Evolutionary conservation across 2,113 vertebrate species (phyloP).

Genomic region (Turnix velox): DNA sequence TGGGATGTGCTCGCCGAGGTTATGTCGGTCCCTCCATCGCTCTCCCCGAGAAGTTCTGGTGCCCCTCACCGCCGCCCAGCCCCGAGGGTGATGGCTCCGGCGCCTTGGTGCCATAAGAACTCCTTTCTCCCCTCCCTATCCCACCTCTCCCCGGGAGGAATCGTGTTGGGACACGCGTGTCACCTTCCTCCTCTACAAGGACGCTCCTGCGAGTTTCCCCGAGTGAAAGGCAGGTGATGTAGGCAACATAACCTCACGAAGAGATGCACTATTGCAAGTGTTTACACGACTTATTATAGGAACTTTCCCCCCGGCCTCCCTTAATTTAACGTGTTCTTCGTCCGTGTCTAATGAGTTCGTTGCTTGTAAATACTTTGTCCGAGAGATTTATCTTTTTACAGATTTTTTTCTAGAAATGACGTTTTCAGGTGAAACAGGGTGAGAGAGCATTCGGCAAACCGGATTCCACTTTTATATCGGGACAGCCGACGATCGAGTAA

Average conservation of each 20-base stretch:
- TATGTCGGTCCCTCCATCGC: neutral
- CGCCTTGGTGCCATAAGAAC: neutral
- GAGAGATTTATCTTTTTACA: conserved; percentile 84
- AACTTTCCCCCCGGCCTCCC: conserved; percentile 63
- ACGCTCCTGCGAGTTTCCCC: neutral
- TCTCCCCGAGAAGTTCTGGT: neutral
- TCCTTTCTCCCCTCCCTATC: fast-evolving
- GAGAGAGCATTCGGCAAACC: conserved; percentile 62
- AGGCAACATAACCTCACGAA: conserved; percentile 54
- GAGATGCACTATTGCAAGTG: conserved; percentile 76
- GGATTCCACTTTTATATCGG: conserved; percentile 68
- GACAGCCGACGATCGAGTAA: conserved; percentile 10
- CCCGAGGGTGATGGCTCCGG: neutral
- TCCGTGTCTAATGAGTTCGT: conserved; percentile 70
- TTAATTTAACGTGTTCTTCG: conserved; percentile 77
- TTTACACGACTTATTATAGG: conserved; percentile 73
- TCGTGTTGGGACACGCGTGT: neutral
- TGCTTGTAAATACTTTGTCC: conserved; percentile 80
- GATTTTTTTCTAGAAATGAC: conserved; percentile 78
- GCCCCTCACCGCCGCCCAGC: neutral
- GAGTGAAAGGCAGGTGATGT: conserved; percentile 17
- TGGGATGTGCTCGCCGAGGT: neutral
- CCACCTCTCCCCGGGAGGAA: neutral
- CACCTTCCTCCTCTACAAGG: neutral
- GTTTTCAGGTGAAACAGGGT: conserved; percentile 71